Evolutionary conservation across 2,888 invertebrate species (phyloP).

Genomic region (Meloe dianella): DNA sequence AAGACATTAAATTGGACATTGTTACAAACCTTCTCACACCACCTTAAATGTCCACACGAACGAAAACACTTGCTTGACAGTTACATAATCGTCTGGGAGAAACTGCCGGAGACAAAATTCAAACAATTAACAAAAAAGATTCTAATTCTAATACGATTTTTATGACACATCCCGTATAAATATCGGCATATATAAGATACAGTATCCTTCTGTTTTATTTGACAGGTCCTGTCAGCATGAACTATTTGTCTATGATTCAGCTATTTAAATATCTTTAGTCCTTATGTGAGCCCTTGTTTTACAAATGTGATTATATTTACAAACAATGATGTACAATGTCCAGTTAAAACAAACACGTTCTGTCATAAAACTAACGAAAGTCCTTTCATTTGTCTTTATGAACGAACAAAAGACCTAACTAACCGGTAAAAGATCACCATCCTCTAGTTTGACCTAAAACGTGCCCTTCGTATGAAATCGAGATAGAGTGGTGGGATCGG

Average conservation of each 20-base stretch:
- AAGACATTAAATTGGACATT: slow-evolving; percentile 35
- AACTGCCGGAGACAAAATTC: background rate
- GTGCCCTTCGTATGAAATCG: slow-evolving; percentile 46
- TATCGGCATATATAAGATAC: slow-evolving; percentile 46
- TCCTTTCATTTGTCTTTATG: slow-evolving; percentile 59
- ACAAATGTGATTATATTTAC: background rate
- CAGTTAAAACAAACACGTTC: slow-evolving; percentile 43
- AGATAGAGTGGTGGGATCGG: slow-evolving; percentile 45
- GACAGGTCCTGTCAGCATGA: slow-evolving; percentile 45
- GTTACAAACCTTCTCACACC: slow-evolving; percentile 29
- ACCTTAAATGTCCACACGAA: slow-evolving; percentile 18
- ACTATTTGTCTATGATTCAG: slow-evolving; percentile 45
- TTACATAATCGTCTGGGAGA: slow-evolving; percentile 39
- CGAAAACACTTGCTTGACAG: slow-evolving; percentile 18
- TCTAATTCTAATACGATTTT: background rate
- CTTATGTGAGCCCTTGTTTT: too few species aligned
- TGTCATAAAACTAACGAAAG: slow-evolving; percentile 55
- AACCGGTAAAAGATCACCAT: slow-evolving; percentile 49
- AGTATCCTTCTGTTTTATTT: slow-evolving; percentile 44
- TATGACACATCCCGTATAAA: background rate
- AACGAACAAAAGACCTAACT: slow-evolving; percentile 57
- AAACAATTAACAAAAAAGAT: background rate
- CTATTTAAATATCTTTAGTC: background rate
- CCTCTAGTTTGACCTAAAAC: slow-evolving; percentile 36
- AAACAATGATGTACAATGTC: background rate